Conservation (phyloP, 2,113 vertebrate genomes). For the Actenoides lindsayi region DNA sequence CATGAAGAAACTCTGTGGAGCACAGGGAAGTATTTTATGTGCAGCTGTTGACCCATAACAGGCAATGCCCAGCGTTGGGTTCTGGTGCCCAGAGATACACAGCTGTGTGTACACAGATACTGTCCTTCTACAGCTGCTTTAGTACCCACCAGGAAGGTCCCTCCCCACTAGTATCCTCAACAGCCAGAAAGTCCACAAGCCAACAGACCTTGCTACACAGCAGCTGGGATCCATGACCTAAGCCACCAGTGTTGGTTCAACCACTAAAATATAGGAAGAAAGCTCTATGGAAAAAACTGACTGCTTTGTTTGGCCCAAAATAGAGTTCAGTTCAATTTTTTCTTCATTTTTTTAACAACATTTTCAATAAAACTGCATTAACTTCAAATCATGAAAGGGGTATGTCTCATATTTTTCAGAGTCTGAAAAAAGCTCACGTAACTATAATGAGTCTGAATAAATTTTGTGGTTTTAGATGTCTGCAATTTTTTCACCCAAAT, state of each 20-base stretch:
- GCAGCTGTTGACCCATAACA: not conserved
- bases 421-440: not conserved
- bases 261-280: not conserved
- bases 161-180: not conserved
- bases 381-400: not conserved
- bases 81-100: not conserved
- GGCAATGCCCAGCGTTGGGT: accelerated
- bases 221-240: not conserved
- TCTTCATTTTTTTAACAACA: not conserved
- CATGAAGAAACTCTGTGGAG: not conserved
- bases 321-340: not conserved
- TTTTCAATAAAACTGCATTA: constrained; percentile 1
- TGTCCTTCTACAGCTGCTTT: not conserved
- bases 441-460: not conserved
- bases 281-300: not conserved
- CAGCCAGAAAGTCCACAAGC: not conserved
- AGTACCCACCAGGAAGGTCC: not conserved
- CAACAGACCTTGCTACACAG: not conserved
- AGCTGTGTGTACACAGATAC: accelerated
- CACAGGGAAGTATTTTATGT: not conserved
- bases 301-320: not conserved
- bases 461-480: not conserved
- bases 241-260: not conserved
- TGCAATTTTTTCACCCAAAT: constrained; percentile 28
- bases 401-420: not conserved